phyloP scores from a whole-genome alignment of 1,140 invertebrate species.

The Nebria ingens region DNA sequence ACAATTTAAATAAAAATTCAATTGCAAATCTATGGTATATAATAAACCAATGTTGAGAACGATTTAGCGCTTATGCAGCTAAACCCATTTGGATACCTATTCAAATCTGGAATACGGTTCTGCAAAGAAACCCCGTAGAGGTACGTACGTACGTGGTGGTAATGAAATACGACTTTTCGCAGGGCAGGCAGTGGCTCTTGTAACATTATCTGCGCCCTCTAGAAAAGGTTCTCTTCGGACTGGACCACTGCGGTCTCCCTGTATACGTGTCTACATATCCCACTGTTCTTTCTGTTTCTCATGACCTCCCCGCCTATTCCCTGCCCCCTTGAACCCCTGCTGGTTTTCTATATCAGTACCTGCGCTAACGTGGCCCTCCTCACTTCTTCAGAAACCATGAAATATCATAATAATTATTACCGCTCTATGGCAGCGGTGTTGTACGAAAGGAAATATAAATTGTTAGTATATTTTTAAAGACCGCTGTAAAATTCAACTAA shows the following conservation, averaged over 20 bases:
- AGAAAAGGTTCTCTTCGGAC: constrained; percentile 2
- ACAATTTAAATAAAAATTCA: too few relatives aligned
- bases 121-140: too few relatives aligned
- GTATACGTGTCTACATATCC: neutral
- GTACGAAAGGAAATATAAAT: neutral
- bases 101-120: too few relatives aligned
- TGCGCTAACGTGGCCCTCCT: neutral
- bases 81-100: too few relatives aligned
- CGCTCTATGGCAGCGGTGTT: neutral
- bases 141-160: too few relatives aligned
- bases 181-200: constrained; percentile 1
- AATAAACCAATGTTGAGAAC: too few relatives aligned
- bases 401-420: constrained; percentile 3
- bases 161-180: constrained; percentile 6
- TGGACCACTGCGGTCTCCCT: neutral
- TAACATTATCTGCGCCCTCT: constrained; percentile 2
- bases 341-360: neutral
- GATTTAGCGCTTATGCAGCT: too few relatives aligned
- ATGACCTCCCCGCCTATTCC: neutral
- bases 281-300: neutral
- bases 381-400: neutral
- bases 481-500: neutral
- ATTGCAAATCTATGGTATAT: too few relatives aligned
- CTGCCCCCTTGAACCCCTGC: neutral
- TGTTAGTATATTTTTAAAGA: neutral